Evolutionary conservation across 2,797 vertebrate species (phyloP).

Genomic region (Mus spretus): DNA sequence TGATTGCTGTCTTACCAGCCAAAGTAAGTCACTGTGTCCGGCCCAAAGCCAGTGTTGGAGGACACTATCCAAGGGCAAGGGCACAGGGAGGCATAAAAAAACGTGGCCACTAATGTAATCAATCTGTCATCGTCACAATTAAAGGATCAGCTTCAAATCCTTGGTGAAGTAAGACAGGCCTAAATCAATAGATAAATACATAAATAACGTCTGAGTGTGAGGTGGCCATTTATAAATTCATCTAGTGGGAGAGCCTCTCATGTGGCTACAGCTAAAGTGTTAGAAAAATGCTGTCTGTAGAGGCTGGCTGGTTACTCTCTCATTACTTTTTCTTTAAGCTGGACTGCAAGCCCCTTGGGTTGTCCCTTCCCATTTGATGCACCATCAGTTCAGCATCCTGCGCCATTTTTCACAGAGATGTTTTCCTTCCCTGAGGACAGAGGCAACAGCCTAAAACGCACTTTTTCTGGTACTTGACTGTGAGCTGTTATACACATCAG

Average conservation of each 20-base stretch:
- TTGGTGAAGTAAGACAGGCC: neutral
- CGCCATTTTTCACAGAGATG: slow-evolving; percentile 66
- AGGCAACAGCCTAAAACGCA: slow-evolving; percentile 65
- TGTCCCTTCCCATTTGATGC: slow-evolving; percentile 64
- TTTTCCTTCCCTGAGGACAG: slow-evolving; percentile 63
- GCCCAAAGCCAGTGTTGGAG: neutral
- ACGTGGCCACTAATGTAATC: neutral
- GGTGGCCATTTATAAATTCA: neutral
- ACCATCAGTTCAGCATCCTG: slow-evolving; percentile 68
- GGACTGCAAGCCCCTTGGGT: neutral
- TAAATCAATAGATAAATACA: slow-evolving; percentile 28
- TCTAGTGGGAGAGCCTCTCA: neutral
- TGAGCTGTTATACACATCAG: slow-evolving; percentile 79
- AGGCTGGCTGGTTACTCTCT: neutral
- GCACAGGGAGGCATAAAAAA: neutral
- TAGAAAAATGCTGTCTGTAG: neutral
- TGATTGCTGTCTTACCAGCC: neutral
- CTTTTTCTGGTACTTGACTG: slow-evolving; percentile 68
- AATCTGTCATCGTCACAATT: neutral
- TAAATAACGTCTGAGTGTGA: neutral
- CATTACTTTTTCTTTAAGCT: slow-evolving; percentile 10
- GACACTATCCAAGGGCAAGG: neutral
- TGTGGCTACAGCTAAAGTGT: neutral
- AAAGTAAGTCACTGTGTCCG: neutral
- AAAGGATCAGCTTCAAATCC: slow-evolving; percentile 11